Evolutionary conservation across 64 coral and sea anemone genomes (phyloP).

Genomic region (Stichodactyla helianthus): DNA sequence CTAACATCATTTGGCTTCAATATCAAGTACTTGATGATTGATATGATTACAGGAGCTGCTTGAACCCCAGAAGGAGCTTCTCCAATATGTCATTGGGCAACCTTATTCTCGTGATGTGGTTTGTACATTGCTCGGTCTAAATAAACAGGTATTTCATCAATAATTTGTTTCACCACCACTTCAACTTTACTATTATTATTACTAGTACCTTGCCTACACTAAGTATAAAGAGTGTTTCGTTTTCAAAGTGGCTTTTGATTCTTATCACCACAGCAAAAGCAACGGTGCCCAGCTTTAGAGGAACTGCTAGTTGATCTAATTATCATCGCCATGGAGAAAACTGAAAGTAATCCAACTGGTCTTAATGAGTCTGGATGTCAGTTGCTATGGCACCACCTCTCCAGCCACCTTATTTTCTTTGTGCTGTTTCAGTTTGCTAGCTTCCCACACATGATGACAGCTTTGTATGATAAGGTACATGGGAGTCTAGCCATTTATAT

Average conservation of each 20-base stretch:
- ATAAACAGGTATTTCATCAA: constrained; percentile 66
- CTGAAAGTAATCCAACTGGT: constrained; percentile 56
- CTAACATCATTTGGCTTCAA: background rate
- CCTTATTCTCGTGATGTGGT: constrained; percentile 87
- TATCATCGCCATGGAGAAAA: constrained; percentile 89
- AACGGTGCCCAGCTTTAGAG: constrained; percentile 76
- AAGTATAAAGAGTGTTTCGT: background rate
- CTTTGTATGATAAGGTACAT: constrained; percentile 74
- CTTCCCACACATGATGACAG: constrained; percentile 76
- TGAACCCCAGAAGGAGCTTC: constrained; percentile 67
- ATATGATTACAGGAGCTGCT: constrained; percentile 57
- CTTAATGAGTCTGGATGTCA: constrained; percentile 67
- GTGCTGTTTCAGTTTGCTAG: constrained; percentile 87
- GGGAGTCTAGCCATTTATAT: background rate
- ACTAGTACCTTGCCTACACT: too few species aligned
- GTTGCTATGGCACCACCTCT: constrained; percentile 90
- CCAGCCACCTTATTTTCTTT: constrained; percentile 91
- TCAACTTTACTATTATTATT: too few species aligned
- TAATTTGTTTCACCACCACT: too few species aligned
- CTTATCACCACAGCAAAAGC: constrained; percentile 54
- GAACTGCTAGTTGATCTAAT: constrained; percentile 89
- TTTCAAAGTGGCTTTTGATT: background rate
- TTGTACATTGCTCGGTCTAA: constrained; percentile 76
- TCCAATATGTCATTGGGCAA: constrained; percentile 80
- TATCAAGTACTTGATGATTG: background rate